Conservation (phyloP, 2,888 invertebrate genomes). For the Trachelus stipa region DNA sequence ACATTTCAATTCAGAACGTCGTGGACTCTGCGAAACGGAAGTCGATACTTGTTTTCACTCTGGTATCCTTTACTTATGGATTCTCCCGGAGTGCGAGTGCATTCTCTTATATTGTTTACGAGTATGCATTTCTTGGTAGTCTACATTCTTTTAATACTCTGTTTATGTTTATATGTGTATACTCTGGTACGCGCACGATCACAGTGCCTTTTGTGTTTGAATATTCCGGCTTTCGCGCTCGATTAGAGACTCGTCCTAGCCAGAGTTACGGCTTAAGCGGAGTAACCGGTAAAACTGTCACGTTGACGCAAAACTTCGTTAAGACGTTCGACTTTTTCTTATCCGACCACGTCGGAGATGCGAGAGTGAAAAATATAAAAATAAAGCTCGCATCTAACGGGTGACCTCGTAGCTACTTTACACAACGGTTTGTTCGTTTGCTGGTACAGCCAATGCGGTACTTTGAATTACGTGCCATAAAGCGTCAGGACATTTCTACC, state of each 20-base stretch:
- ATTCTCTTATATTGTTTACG: background rate
- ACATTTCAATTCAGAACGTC: background rate
- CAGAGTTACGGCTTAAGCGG: background rate
- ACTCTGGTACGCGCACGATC: background rate
- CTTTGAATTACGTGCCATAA: background rate
- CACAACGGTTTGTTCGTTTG: background rate
- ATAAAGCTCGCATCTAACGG: background rate
- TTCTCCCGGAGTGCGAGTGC: background rate
- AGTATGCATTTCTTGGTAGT: background rate
- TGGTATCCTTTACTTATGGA: background rate
- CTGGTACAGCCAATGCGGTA: background rate
- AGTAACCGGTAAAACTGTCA: background rate
- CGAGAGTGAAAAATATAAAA: background rate
- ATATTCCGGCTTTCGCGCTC: background rate
- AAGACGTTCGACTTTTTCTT: background rate
- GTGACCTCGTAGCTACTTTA: background rate
- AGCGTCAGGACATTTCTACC: background rate
- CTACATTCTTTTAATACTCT: too few species aligned
- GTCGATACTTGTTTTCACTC: background rate
- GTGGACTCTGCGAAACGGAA: background rate
- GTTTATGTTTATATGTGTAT: background rate
- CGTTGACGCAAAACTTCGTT: background rate
- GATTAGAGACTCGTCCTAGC: background rate
- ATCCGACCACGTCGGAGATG: background rate
- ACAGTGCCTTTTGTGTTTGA: background rate